Evolutionary conservation across 2,888 invertebrate genomes (phyloP).

Genomic region (Tholera decimalis): DNA sequence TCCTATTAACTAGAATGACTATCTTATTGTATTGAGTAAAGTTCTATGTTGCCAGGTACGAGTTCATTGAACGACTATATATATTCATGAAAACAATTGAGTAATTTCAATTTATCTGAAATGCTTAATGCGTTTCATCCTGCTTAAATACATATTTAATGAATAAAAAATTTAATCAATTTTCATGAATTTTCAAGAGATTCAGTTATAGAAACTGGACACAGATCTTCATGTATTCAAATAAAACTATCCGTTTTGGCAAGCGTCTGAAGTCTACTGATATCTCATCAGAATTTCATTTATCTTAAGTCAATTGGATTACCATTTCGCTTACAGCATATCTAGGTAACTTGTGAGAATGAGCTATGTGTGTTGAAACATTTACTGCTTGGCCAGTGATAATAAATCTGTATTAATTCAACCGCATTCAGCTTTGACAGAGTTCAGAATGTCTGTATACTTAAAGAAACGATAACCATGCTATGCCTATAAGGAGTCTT

Average conservation of each 20-base stretch:
- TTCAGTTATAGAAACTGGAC: slow-evolving; percentile 15
- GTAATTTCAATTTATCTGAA: not conserved
- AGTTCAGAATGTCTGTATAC: slow-evolving; percentile 31
- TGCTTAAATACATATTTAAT: slow-evolving; percentile 28
- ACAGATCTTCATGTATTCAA: slow-evolving; percentile 53
- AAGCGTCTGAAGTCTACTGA: slow-evolving; percentile 26
- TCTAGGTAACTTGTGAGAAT: slow-evolving; percentile 45
- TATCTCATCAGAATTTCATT: slow-evolving; percentile 57
- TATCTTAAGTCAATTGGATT: slow-evolving; percentile 54
- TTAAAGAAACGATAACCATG: too few species aligned
- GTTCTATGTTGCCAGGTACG: not conserved
- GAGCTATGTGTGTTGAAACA: slow-evolving; percentile 33
- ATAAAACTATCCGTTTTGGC: slow-evolving; percentile 51
- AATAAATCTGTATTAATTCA: slow-evolving; percentile 32
- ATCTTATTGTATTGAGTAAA: not conserved
- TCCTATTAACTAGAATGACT: not conserved
- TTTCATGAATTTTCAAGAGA: slow-evolving; percentile 33
- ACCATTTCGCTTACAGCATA: slow-evolving; percentile 56
- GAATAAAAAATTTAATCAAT: slow-evolving; percentile 15
- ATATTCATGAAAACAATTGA: not conserved
- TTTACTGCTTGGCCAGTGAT: slow-evolving; percentile 21
- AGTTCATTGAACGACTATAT: not conserved
- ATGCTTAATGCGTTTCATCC: too few species aligned
- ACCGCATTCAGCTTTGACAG: slow-evolving; percentile 23
- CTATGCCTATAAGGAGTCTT: too few species aligned